Conservation (phyloP, 2,113 vertebrate species). For the Scomber japonicus region DNA sequence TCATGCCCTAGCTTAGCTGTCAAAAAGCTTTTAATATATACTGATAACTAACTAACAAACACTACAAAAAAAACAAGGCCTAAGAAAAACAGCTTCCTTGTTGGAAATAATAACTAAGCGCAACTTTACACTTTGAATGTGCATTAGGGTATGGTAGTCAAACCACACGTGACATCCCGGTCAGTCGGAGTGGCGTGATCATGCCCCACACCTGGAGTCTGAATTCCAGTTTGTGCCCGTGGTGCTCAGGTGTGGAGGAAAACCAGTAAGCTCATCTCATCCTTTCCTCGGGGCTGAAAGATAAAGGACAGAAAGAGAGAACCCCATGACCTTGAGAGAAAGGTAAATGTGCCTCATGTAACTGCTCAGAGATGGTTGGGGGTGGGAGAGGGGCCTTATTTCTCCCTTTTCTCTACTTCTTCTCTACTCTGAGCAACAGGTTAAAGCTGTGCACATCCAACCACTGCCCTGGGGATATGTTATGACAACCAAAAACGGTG, state of each 20-base stretch:
- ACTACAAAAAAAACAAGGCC: neutral
- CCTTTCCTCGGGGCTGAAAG: slow-evolving; percentile 81
- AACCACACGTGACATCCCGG: slow-evolving; percentile 15
- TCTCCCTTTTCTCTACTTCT: slow-evolving; percentile 29
- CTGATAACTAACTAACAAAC: neutral
- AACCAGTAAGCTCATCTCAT: slow-evolving; percentile 80
- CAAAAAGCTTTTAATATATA: no score
- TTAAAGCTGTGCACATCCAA: slow-evolving; percentile 64
- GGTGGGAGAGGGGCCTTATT: slow-evolving; percentile 25
- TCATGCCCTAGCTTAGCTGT: no score
- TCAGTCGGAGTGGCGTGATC: slow-evolving; percentile 56
- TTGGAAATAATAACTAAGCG: neutral
- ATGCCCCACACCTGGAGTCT: slow-evolving; percentile 72
- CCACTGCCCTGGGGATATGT: slow-evolving; percentile 78
- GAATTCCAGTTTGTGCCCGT: slow-evolving; percentile 71
- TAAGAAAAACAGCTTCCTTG: no score
- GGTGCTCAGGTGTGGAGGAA: slow-evolving; percentile 82
- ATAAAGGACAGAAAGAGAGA: slow-evolving; percentile 78
- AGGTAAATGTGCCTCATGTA: slow-evolving; percentile 33
- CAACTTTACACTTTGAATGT: neutral
- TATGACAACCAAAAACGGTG: slow-evolving; percentile 83
- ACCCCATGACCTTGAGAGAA: slow-evolving; percentile 75
- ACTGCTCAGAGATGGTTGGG: slow-evolving; percentile 37
- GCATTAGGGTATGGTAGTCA: slow-evolving; percentile 7
- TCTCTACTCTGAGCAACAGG: slow-evolving; percentile 50